Conservation (phyloP, 2,888 invertebrate genomes). For the Helobdella robusta region DNA sequence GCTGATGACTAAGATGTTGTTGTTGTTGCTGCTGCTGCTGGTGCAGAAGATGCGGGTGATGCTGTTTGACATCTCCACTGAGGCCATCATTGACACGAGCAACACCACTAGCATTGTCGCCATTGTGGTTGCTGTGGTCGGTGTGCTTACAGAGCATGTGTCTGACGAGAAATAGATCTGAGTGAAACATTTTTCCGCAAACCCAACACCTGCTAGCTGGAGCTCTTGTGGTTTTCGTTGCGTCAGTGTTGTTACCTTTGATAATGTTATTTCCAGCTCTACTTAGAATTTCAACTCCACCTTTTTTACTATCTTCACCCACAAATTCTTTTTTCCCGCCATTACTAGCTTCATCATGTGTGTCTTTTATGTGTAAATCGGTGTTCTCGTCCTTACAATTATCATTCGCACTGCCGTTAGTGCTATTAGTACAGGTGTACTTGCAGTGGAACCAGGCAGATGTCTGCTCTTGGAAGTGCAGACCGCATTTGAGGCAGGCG, state of each 20-base stretch:
- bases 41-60: no score
- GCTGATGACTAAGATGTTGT: no score
- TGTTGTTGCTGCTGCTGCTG: no score
- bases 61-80: no score
- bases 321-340: neutral
- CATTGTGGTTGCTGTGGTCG: neutral
- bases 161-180: conserved; percentile 16
- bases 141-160: conserved; percentile 24
- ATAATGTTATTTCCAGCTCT: no score
- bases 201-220: conserved; percentile 21
- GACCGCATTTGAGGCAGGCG: conserved; percentile 24
- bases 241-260: neutral
- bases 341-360: no score
- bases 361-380: no score
- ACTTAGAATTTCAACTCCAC: no score
- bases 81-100: no score
- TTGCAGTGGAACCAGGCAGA: conserved; percentile 18
- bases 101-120: neutral
- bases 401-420: no score
- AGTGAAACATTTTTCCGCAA: conserved; percentile 24
- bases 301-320: neutral
- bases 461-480: conserved; percentile 18
- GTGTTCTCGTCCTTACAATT: no score
- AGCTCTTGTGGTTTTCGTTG: neutral
- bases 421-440: conserved; percentile 20